Percentiles rank a stretch among this genome's conserved stretches.
These are phyloP conservation scores for Lepisosteus oculatus DNA, from an alignment of 2,113 vertebrate genomes.

Conservation along the genomic window DNA sequence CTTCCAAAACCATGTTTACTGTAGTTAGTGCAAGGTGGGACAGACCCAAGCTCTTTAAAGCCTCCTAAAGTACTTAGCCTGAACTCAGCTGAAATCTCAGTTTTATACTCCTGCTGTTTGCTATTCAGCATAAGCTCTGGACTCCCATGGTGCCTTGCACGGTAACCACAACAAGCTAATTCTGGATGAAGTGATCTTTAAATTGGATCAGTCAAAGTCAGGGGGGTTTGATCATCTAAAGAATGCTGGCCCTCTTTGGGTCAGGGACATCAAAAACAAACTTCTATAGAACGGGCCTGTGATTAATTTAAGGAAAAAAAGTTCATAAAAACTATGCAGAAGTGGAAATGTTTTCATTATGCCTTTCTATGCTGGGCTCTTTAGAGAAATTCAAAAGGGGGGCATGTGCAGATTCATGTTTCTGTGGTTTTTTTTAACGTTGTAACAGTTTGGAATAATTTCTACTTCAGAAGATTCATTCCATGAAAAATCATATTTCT, in stretches of 20 bases:
- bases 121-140: conserved; percentile 59
- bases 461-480: too few species aligned
- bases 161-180: conserved; percentile 74
- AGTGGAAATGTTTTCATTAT: too few species aligned
- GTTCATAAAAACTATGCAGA: too few species aligned
- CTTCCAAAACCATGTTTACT: conserved; percentile 78
- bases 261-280: conserved; percentile 38
- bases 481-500: too few species aligned
- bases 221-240: conserved; percentile 46
- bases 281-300: conserved; percentile 12
- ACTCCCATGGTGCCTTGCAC: conserved; percentile 71
- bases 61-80: conserved; percentile 15
- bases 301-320: conserved; percentile 5
- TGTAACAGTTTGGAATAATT: too few species aligned
- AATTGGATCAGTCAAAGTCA: conserved; percentile 80
- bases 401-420: too few species aligned
- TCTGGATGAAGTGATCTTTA: conserved; percentile 73
- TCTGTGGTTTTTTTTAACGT: too few species aligned
- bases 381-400: too few species aligned
- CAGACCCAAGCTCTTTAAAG: conserved; percentile 48
- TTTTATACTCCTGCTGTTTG: conserved; percentile 72
- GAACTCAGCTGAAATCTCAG: conserved; percentile 29
- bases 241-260: conserved; percentile 3
- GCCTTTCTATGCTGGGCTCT: too few species aligned
- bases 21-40: conserved; percentile 37